Percentiles rank a stretch among this genome's conserved stretches.
These are phyloP conservation scores for Isaurus tuberculatus DNA, from an alignment of 92 coral and sea anemone species.

Conservation along the genomic window DNA sequence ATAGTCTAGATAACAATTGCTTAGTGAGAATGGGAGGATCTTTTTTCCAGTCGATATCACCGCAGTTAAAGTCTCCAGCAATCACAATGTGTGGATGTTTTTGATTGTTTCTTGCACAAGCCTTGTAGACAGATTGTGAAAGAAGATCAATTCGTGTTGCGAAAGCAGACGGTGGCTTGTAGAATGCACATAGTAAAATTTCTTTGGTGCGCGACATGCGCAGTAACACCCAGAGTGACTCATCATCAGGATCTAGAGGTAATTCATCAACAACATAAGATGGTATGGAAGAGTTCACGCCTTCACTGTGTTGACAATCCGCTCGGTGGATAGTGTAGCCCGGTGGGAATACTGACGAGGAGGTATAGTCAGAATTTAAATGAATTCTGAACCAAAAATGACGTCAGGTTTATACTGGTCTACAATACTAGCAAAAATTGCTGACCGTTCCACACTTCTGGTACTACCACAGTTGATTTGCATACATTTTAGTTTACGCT, in stretches of 20 bases:
- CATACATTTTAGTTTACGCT: slow-evolving; percentile 27
- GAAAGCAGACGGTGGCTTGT: slow-evolving; percentile 32
- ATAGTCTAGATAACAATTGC: too few relatives aligned
- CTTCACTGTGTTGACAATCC: not conserved
- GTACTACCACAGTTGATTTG: slow-evolving; percentile 36
- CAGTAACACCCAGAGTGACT: slow-evolving; percentile 27
- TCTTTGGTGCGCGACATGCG: slow-evolving; percentile 35
- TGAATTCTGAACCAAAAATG: slow-evolving; percentile 26
- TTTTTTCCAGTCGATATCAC: slow-evolving; percentile 14
- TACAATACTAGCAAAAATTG: slow-evolving; percentile 14
- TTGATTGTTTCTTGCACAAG: slow-evolving; percentile 3
- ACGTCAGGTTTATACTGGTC: slow-evolving; percentile 26
- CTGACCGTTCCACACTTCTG: slow-evolving; percentile 20
- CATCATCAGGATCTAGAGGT: not conserved
- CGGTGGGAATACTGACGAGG: slow-evolving; percentile 32
- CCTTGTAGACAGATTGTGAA: slow-evolving; percentile 19
- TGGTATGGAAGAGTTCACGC: slow-evolving; percentile 20
- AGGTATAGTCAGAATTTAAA: slow-evolving; percentile 6
- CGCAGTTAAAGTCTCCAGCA: slow-evolving; percentile 25
- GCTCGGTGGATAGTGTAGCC: slow-evolving; percentile 9
- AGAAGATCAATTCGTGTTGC: slow-evolving; percentile 39
- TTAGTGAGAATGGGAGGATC: slow-evolving; percentile 12
- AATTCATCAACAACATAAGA: slow-evolving; percentile 18
- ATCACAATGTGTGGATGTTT: slow-evolving; percentile 20
- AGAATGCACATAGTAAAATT: slow-evolving; percentile 31